phyloP scores from a whole-genome alignment of 2,888 invertebrate genomes.

The Apantesis nais region DNA sequence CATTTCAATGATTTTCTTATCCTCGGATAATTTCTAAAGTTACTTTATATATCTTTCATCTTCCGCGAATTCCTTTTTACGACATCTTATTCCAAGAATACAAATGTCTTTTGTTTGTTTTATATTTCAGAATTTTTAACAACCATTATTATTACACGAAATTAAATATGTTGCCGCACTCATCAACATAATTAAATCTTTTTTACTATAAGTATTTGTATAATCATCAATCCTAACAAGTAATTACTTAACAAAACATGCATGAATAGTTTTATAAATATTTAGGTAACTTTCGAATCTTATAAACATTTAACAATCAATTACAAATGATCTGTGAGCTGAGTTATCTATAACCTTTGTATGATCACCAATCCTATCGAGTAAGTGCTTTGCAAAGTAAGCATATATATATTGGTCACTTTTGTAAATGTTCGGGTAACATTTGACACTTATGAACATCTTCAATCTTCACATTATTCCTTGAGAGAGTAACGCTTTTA shows the following conservation, averaged over 20 bases:
- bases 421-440: not conserved
- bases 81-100: slow-evolving; percentile 33
- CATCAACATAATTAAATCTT: too few relatives aligned
- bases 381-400: not conserved
- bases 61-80: slow-evolving; percentile 28
- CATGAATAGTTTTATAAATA: too few relatives aligned
- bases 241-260: not conserved
- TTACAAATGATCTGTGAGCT: too few relatives aligned
- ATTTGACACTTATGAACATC: not conserved
- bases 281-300: too few relatives aligned
- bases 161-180: too few relatives aligned
- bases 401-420: slow-evolving; percentile 4
- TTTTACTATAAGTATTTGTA: not conserved
- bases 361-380: not conserved
- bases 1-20: slow-evolving; percentile 9
- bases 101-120: slow-evolving; percentile 32
- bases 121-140: slow-evolving; percentile 25
- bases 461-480: not conserved
- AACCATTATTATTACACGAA: not conserved
- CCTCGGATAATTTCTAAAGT: not conserved
- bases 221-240: not conserved
- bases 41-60: slow-evolving; percentile 16
- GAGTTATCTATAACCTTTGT: not conserved
- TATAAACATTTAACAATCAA: too few relatives aligned
- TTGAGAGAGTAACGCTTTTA: not conserved